Base-by-base conservation (phyloP, 2,797 vertebrate species). In the Eurystomus glaucurus region DNA sequence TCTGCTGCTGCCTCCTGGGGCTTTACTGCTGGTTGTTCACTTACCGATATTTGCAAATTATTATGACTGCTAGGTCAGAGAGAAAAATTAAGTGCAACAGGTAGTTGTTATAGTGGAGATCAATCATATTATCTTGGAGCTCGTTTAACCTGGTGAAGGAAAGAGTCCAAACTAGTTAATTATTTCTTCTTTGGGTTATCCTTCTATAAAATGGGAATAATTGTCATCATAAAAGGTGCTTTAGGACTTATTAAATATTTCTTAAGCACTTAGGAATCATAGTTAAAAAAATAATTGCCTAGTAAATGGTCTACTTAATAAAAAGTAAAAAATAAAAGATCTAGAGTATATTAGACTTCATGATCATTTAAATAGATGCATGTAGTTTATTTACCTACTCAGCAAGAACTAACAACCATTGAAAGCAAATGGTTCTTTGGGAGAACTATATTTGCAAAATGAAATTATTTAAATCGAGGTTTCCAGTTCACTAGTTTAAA, bases 401-500 rank as follows among this genome's bases (percentile, higher is more conserved):
- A 68, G 61, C 1, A 8, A 93, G 60, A 89, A n/a, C 54, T 81
- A 92, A 78, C 64, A 79, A 20, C 72, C 51, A 29, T 3, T 83
- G 86, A 83, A 88, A 89, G 68, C 64, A 85, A 92, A 89, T 50
- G 87, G 37, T 71, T 93, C 88, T 85, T 87, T 64, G 54, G 74
- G 66, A 92, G 71, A 92, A 57, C 60, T 91, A 0, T 72, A 66
- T 52, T 91, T 92, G 71, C 71, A 92, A 64, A 93, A 93, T 57
- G 61, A 77, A 43, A 79, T 94, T 77, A 92, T 85, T 96, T 87
- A 95, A 90, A 92, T 96, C 14, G 79, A 60, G 41, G 19, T 90
- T 97, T 97, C 86, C 55, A 64, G 78, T 94, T 96, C 84, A 52
- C 11, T 88, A 57, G 52, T 69, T 93, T 80, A 93, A 95, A 93